Conservation (phyloP, 2,888 invertebrate genomes). For the Mechanitis mazaeus region DNA sequence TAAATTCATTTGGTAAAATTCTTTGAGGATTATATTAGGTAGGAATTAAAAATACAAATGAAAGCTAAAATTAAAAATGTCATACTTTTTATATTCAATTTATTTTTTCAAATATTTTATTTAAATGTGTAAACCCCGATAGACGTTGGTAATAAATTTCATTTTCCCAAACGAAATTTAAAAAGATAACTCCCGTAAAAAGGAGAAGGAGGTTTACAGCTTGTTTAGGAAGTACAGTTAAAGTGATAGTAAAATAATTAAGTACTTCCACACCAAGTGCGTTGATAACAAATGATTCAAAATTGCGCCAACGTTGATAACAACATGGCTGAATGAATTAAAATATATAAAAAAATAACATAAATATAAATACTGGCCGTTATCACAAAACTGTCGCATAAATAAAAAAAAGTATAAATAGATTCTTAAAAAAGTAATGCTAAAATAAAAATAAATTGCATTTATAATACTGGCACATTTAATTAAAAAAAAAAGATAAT, state of each 20-base stretch:
- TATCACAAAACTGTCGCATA: no score
- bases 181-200: conserved; percentile 44
- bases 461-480: conserved; percentile 8
- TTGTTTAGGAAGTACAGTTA: conserved; percentile 40
- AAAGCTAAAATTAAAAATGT: no score
- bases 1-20: no score
- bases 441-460: background rate
- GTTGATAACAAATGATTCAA: conserved; percentile 16
- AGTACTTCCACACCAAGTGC: conserved; percentile 21
- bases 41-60: conserved; percentile 27
- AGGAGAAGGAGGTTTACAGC: conserved; percentile 33
- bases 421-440: no score
- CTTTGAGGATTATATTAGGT: no score
- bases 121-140: background rate
- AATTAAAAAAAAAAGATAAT: conserved; percentile 4
- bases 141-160: no score
- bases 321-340: background rate
- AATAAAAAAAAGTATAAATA: no score
- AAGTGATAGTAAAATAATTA: conserved; percentile 44
- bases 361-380: no score
- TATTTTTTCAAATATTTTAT: background rate
- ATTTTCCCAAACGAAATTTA: conserved; percentile 3
- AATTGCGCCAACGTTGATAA: conserved; percentile 6
- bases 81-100: no score
- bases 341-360: no score